Conservation (phyloP, 2,888 invertebrate species). For the Polydrusus pterygomalis region DNA sequence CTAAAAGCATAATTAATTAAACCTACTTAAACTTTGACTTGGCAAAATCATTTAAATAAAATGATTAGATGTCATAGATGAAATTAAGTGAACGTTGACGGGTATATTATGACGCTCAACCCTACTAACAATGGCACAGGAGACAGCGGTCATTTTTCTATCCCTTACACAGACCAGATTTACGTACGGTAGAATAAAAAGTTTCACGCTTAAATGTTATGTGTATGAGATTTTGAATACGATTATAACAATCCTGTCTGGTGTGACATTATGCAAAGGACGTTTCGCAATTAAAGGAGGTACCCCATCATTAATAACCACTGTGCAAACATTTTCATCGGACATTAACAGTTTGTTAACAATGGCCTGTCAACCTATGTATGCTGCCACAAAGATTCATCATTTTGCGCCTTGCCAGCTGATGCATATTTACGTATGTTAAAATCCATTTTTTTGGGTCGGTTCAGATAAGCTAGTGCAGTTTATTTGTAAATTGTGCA, state of each 20-base stretch:
- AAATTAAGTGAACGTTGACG: constrained; percentile 55
- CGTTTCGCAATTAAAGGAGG: constrained; percentile 60
- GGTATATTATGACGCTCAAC: constrained; percentile 51
- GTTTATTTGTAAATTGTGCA: not conserved
- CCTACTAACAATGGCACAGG: constrained; percentile 41
- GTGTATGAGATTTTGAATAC: constrained; percentile 51
- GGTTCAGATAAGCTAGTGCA: not conserved
- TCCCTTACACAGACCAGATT: constrained; percentile 41
- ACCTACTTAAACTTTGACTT: constrained; percentile 54
- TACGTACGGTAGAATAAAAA: constrained; percentile 44
- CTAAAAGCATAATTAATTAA: constrained; percentile 48
- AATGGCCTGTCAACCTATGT: constrained; percentile 60
- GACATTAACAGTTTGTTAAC: constrained; percentile 69
- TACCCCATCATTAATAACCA: constrained; percentile 67
- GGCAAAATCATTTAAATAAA: constrained; percentile 53
- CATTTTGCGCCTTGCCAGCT: constrained; percentile 58
- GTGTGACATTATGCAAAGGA: constrained; percentile 52
- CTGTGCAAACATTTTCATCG: constrained; percentile 68
- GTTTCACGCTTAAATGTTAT: constrained; percentile 34
- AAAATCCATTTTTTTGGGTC: constrained; percentile 58
- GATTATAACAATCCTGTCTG: constrained; percentile 47
- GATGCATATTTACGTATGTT: constrained; percentile 62
- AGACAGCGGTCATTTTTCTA: constrained; percentile 55
- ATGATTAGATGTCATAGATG: constrained; percentile 49
- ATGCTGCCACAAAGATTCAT: constrained; percentile 58